Evolutionary conservation across 2,113 vertebrate genomes (phyloP).

Genomic region (Cnemophilus loriae): DNA sequence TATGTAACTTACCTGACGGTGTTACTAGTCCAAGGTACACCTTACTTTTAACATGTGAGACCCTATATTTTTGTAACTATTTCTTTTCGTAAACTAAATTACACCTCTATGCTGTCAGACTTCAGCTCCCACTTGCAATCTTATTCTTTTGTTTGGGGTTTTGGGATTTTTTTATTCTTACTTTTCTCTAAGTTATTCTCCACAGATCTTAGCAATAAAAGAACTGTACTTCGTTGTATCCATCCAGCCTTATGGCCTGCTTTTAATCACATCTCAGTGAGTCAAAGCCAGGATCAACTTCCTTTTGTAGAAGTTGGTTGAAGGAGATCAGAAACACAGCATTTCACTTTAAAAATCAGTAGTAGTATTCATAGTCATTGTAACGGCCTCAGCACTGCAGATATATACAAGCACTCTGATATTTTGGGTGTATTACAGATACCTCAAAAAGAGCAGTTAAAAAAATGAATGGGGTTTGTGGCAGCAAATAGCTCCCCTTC

Average conservation of each 20-base stretch:
- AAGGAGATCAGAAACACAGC: not conserved
- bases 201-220: not conserved
- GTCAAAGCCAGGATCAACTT: not conserved
- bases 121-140: not conserved
- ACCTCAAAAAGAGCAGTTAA: not conserved
- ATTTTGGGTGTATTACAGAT: not conserved
- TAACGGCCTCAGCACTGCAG: not conserved
- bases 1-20: not conserved
- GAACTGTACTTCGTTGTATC: not conserved
- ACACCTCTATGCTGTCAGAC: not conserved
- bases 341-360: not conserved
- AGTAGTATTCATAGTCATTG: not conserved
- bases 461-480: not conserved
- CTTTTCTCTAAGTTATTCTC: not conserved
- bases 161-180: not conserved
- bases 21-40: not conserved
- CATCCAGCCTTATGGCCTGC: not conserved
- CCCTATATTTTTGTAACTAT: not conserved
- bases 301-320: not conserved
- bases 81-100: not conserved
- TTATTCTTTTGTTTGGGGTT: not conserved
- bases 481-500: not conserved
- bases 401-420: not conserved
- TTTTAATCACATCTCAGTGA: not conserved
- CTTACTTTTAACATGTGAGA: not conserved